Base-by-base conservation (phyloP, 2,113 vertebrate genomes). In the Toxostoma redivivum region DNA sequence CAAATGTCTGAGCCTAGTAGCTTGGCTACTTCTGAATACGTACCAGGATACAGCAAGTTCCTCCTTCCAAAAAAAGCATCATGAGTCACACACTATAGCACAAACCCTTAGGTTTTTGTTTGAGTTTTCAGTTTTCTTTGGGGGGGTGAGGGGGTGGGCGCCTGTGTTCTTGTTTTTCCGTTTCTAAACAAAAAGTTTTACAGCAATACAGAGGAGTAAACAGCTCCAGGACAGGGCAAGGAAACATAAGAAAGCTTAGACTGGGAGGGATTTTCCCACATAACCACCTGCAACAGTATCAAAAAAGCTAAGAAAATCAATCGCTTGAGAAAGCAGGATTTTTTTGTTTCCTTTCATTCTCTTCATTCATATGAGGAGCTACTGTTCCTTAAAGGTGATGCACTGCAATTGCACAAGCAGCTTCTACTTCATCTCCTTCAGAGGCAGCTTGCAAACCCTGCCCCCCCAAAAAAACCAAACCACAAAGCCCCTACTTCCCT, bases 11-110 rank as follows among this genome's bases (percentile, higher is more conserved):
- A 94, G 45, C 8, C 47, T 17, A 5, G 30, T 5, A 82, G 54
- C 42, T 88, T 87, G 44, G 54, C 51, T 73, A 51, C 78, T 72
- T 87, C 77, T 92, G 87, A 88, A 58, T 31, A 38, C 0, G 0
- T 7, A 91, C 50, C 78, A 90, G 81, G 76, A 92, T 38, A 54
- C 33, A 81, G 51, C 54, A 94, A 95, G 90, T 92, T 96, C 86
- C 88, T 93, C 65, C 28, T 94, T 72, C 53, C 42, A 4, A 70
- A 88, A 94, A 72, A 42, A 65, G 23, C n/a, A 47, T 2, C 5
- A 13, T 78, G 85, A 85, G n/a, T 96, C 90, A 94, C 33, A 44
- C 40, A 47, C 19, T 27, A 37, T 1, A 86, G 24, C 27, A 88
- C 28, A 83, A 74, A 31, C 54, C 47, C 31, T 61, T 61, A 19